phyloP scores from a whole-genome alignment of 2,888 invertebrate genomes.

The Frankliniella intonsa region DNA sequence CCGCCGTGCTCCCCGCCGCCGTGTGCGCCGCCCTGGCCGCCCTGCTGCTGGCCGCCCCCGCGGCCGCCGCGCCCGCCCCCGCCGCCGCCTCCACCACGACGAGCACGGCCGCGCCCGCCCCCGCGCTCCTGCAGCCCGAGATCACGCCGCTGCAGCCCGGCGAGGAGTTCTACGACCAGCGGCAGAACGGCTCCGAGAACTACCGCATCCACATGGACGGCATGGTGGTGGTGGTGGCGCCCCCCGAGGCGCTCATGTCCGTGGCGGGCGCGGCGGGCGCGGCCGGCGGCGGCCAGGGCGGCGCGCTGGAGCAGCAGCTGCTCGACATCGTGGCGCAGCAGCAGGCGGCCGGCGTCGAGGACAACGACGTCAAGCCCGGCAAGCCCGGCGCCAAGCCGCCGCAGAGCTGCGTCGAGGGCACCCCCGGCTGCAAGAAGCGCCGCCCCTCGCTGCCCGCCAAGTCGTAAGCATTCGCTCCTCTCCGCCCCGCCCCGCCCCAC shows the following conservation, averaged over 20 bases:
- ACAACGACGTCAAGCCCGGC: slow-evolving; percentile 41
- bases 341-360: slow-evolving; percentile 32
- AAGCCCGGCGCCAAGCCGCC: slow-evolving; percentile 44
- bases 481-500: neutral
- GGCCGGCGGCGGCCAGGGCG: slow-evolving; percentile 52
- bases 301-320: slow-evolving; percentile 41
- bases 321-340: slow-evolving; percentile 32
- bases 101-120: slow-evolving; percentile 36
- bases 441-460: slow-evolving; percentile 12
- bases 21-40: slow-evolving; percentile 35
- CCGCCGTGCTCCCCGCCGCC: slow-evolving; percentile 43
- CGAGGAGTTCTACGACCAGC: slow-evolving; percentile 57
- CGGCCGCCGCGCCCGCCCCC: slow-evolving; percentile 28
- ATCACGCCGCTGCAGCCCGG: slow-evolving; percentile 28
- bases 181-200: slow-evolving; percentile 75
- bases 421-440: slow-evolving; percentile 34
- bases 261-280: slow-evolving; percentile 54
- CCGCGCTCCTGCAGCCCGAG: slow-evolving; percentile 29
- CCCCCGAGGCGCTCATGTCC: slow-evolving; percentile 55
- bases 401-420: slow-evolving; percentile 33
- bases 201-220: slow-evolving; percentile 65
- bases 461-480: neutral
- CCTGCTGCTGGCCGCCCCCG: slow-evolving; percentile 35
- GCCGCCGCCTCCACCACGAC: slow-evolving; percentile 28
- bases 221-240: slow-evolving; percentile 61